Conservation (phyloP, 2,888 invertebrate species). For the Tetragonisca angustula region DNA sequence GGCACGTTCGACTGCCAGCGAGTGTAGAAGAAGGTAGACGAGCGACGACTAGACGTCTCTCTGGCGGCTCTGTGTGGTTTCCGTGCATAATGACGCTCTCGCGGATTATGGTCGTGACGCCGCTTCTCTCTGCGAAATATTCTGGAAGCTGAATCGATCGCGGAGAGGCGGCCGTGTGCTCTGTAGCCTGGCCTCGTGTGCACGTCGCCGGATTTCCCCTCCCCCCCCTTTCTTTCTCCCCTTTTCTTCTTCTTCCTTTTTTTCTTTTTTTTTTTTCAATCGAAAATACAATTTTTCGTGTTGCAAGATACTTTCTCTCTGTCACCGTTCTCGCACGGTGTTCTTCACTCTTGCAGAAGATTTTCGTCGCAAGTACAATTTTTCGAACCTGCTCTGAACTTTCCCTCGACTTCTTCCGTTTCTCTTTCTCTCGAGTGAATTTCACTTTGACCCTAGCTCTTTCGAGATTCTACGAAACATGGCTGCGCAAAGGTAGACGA, state of each 20-base stretch:
- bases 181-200: slow-evolving; percentile 53
- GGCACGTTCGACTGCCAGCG: too few species aligned
- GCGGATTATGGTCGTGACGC: slow-evolving; percentile 61
- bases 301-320: too few species aligned
- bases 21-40: slow-evolving; percentile 26
- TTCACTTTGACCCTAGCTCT: neutral
- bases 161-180: slow-evolving; percentile 42
- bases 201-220: slow-evolving; percentile 41
- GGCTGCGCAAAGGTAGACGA: too few species aligned
- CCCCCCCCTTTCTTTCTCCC: neutral
- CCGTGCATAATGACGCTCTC: slow-evolving; percentile 58
- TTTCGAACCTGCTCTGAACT: neutral
- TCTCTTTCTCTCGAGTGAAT: neutral
- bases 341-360: neutral
- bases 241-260: neutral
- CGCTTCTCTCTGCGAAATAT: slow-evolving; percentile 56
- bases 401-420: neutral
- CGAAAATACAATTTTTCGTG: neutral
- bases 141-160: slow-evolving; percentile 65
- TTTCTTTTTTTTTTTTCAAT: neutral
- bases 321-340: neutral
- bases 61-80: slow-evolving; percentile 32
- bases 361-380: neutral
- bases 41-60: neutral
- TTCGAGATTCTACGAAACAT: too few species aligned